Percentiles rank a stretch among this genome's conserved stretches.
phyloP scores from a whole-genome alignment of 2,113 vertebrate species.

The Neotragus moschatus region DNA sequence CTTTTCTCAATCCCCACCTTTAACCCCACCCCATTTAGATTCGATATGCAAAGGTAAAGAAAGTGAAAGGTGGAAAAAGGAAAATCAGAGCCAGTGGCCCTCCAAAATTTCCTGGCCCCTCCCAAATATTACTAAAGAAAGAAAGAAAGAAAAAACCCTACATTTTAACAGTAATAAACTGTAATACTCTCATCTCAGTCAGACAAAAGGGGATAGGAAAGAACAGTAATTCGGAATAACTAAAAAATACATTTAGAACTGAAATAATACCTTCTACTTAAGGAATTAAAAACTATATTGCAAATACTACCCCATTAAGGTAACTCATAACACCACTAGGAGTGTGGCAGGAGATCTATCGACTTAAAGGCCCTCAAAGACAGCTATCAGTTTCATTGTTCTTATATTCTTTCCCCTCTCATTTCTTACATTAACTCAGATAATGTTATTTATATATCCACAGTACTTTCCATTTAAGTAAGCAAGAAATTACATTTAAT shows the following conservation, averaged over 20 bases:
- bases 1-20: not conserved
- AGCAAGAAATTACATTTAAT: slow-evolving; percentile 27
- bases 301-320: not conserved
- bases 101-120: not conserved
- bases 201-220: not conserved
- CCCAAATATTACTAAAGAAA: not conserved
- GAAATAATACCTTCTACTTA: not conserved
- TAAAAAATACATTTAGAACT: not conserved
- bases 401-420: not conserved
- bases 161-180: not conserved
- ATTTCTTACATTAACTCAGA: not conserved
- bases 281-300: not conserved
- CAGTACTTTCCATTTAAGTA: not conserved
- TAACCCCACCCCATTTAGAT: not conserved
- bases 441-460: not conserved
- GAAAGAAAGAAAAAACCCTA: not conserved
- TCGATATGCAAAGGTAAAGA: not conserved
- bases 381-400: not conserved
- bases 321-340: not conserved
- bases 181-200: not conserved
- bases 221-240: not conserved
- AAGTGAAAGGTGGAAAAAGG: not conserved
- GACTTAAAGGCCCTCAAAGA: not conserved
- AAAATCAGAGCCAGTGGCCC: not conserved
- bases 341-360: not conserved